phyloP scores from a whole-genome alignment of 1,140 invertebrate genomes.

The Atta cephalotes region DNA sequence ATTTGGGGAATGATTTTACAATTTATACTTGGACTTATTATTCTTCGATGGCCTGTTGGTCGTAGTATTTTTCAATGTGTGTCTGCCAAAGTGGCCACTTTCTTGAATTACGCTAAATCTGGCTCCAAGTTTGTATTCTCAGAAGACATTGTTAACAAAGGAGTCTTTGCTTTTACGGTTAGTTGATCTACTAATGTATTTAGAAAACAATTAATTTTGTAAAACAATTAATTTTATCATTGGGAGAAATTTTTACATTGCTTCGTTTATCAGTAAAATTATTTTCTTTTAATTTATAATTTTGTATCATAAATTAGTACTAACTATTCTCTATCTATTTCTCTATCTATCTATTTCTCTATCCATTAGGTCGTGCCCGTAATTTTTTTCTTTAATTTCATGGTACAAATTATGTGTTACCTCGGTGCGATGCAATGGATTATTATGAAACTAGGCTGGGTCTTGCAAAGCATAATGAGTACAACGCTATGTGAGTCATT shows the following conservation, averaged over 20 bases:
- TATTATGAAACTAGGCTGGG: slow-evolving; percentile 93
- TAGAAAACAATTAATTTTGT: background rate
- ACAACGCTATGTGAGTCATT: slow-evolving; percentile 97
- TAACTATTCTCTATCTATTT: slow-evolving; percentile 49
- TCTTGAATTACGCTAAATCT: slow-evolving; percentile 92
- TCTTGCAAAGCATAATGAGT: slow-evolving; percentile 91
- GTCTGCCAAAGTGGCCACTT: slow-evolving; percentile 92
- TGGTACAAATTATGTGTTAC: slow-evolving; percentile 95
- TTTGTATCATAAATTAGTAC: slow-evolving; percentile 38
- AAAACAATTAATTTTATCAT: background rate
- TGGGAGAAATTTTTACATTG: background rate
- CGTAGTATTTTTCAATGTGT: slow-evolving; percentile 92
- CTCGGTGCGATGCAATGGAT: slow-evolving; percentile 95
- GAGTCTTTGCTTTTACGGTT: slow-evolving; percentile 94
- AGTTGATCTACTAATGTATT: slow-evolving; percentile 75
- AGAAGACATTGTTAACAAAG: slow-evolving; percentile 87
- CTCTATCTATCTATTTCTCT: no score
- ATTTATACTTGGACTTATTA: slow-evolving; percentile 94
- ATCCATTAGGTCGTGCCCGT: slow-evolving; percentile 91
- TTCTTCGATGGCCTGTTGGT: slow-evolving; percentile 94
- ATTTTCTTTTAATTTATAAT: slow-evolving; percentile 1
- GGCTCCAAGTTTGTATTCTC: slow-evolving; percentile 96
- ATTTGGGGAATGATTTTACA: slow-evolving; percentile 94
- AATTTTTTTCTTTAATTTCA: slow-evolving; percentile 96
- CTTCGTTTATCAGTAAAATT: background rate